Evolutionary conservation across 2,113 vertebrate species (phyloP).

Genomic region (Plotosus lineatus): DNA sequence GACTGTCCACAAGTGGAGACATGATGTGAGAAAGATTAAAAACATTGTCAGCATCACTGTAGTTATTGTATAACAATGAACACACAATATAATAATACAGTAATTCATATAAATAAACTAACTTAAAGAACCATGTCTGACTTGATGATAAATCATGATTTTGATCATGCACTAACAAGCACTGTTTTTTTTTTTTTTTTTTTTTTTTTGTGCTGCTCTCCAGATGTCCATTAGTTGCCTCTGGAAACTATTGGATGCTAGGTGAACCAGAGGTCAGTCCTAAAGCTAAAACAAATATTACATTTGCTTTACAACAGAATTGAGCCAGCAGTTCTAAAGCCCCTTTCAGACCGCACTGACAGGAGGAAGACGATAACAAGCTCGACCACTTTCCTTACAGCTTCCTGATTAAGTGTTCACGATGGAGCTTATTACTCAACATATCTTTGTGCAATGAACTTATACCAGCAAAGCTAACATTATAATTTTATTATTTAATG

Average conservation of each 20-base stretch:
- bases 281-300: neutral
- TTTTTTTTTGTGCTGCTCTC: neutral
- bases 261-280: slow-evolving; percentile 16
- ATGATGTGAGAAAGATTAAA: neutral
- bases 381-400: neutral
- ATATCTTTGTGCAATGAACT: neutral
- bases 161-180: neutral
- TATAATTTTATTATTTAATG: neutral
- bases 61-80: neutral
- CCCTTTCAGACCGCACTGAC: neutral
- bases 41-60: neutral
- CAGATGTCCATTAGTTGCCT: slow-evolving; percentile 17
- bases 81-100: too few relatives aligned
- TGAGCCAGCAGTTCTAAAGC: neutral
- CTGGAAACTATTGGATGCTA: slow-evolving; percentile 7
- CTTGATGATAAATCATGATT: neutral
- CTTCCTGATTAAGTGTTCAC: neutral
- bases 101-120: neutral
- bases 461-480: neutral
- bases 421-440: neutral
- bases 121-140: neutral
- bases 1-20: neutral
- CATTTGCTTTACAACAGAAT: slow-evolving; percentile 1
- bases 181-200: neutral
- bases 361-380: neutral